Base-by-base conservation (phyloP, 2,113 vertebrate genomes). In the Phoxinus phoxinus region DNA sequence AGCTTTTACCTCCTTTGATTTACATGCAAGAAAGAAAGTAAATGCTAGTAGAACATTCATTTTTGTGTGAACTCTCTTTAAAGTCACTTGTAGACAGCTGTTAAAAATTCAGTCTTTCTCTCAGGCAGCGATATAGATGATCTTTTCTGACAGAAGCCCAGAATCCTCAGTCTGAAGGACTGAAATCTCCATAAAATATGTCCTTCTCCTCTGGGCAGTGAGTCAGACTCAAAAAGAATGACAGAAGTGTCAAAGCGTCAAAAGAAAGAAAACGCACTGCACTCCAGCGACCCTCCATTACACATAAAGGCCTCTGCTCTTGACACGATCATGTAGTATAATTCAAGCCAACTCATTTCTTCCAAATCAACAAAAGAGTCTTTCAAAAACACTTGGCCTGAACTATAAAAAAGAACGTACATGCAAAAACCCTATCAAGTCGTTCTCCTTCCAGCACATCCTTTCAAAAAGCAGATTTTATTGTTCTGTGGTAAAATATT, bases 271-370 rank as follows among this genome's bases (percentile, higher is more conserved):
- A 51, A 79, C 41, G 25, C 10, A 76, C 81, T 37, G 69, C 74
- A 73, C 83, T 79, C 75, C 51, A 67, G 78, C 51, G 78, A 58
- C 63, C 35, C 6, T 44, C 51, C 71, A 82, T 86, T 85, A 81
- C 72, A 76, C 51, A 75, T 79, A 78, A 85, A 53, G 65, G 53
- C 41, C 67, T 48, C 79, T 86, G 73, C 65, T 84, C 71, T 81
- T 46, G 56, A 76, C 84, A 85, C 35, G 59, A 83, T 85, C 78
- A 77, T 67, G 61, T 61, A 85, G 77, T 86, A n/a, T n/a, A 73
- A 85, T 78, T 83, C 84, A 73, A 65, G 35, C 56, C 71, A 78
- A 44, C 61, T 86, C 48, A 81, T 85, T 87, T 48, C 30, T 72
- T 46, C 56, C 73, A 35, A 74, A 77, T 58, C 51, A 74, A 71